A percentile compares a stretch with the other conserved stretches of the same genome.
Evolutionary conservation across 1,140 invertebrate species (phyloP).

Genomic region (Penaeus vannamei): DNA sequence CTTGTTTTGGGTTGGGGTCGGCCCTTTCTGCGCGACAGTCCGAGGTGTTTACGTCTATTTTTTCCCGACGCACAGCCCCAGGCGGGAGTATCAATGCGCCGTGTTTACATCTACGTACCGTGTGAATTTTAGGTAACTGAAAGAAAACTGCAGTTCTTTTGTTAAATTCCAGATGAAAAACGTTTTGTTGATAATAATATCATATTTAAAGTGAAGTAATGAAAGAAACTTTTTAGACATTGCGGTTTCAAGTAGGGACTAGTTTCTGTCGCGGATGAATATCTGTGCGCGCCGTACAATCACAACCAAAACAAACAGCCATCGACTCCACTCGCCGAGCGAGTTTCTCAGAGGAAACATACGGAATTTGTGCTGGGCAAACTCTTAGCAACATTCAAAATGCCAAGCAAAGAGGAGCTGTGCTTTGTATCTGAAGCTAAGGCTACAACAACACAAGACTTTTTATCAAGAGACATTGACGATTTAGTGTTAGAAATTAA

Average conservation of each 20-base stretch:
- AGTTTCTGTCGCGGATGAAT: slow-evolving; percentile 47
- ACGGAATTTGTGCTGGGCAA: background rate
- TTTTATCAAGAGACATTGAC: slow-evolving; percentile 77
- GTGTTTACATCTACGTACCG: slow-evolving; percentile 63
- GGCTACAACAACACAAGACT: slow-evolving; percentile 71
- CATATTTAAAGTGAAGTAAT: background rate
- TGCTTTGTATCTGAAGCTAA: slow-evolving; percentile 68
- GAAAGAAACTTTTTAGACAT: background rate
- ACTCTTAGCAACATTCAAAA: slow-evolving; percentile 60
- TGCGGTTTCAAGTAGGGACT: slow-evolving; percentile 13
- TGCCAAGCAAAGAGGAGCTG: slow-evolving; percentile 71
- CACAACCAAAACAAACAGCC: slow-evolving; percentile 65
- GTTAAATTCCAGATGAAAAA: too few species aligned
- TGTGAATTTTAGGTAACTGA: slow-evolving; percentile 37
- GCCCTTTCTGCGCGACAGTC: slow-evolving; percentile 53
- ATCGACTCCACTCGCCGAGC: slow-evolving; percentile 56
- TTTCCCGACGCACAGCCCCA: slow-evolving; percentile 55
- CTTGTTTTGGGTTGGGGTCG: background rate
- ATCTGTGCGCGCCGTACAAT: slow-evolving; percentile 35
- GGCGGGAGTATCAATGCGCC: slow-evolving; percentile 57
- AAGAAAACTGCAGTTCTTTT: background rate
- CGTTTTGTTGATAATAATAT: background rate
- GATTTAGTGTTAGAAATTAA: slow-evolving; percentile 81
- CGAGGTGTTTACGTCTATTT: slow-evolving; percentile 64
- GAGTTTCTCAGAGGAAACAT: slow-evolving; percentile 57